Evolutionary conservation across 2,113 vertebrate species (phyloP), one percentile per base, ranked within the genome.

Genomic region (Pseudorasbora parva): DNA sequence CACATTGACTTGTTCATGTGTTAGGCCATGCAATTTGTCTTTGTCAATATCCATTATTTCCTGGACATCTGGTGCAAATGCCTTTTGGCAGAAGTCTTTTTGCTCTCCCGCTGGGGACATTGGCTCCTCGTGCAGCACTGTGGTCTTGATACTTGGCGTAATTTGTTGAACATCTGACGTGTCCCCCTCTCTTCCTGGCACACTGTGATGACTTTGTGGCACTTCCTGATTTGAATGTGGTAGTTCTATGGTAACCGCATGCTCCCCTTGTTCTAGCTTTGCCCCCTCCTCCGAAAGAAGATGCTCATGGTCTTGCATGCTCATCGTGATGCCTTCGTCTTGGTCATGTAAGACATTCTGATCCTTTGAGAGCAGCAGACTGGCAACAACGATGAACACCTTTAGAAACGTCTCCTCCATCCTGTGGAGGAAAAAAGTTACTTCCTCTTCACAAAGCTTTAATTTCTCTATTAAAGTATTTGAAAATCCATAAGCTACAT

Each of bases 371-470:
- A 83, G 72, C 0, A 93, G 57, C 37, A 94, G 85, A 68, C 92
- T 88, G 59, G 91, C 33, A 64, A 89, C 82, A 41, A 95, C 51
- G 54, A 92, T 62, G 47, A 91, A 78, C 66, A 92, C 87, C 21
- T 86, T 85, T 49, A 94, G 82, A 33, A 93, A 12, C 14, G 77
- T 86, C 21, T 90, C 91, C 81, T 93, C 92, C 94, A 94, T 93
- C 68, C 19, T 91, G 14, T 71, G 69, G 49, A 17, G 2, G 5
- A 69, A 73, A 19, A 47, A 77, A 45, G 12, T 27, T 14, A 64
- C 25, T 69, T 81, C 47, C 78, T 49, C 73, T 33, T 54, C 43
- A 78, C 57, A 49, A 80, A 51, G 23, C 19, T 41, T 6, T 51
- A n/a, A 30, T 43, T 30, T 56, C 19, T 87, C 76, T 88, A 81